Evolutionary conservation across 2,888 invertebrate genomes (phyloP), one percentile per base, ranked within the genome.

Genomic region (Anodontia alba): DNA sequence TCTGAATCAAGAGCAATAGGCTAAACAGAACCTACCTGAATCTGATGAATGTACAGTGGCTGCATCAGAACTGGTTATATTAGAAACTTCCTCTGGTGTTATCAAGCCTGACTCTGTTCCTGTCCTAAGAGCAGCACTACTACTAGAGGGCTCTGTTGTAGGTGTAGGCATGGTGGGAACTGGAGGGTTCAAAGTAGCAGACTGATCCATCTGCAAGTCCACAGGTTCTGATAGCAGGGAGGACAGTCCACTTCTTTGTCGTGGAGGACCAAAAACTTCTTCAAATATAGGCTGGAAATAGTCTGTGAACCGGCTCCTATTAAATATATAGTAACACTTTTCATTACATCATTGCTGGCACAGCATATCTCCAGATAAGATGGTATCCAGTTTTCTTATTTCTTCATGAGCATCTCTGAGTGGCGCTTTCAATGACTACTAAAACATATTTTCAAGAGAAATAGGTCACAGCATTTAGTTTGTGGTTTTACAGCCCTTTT

Each of bases 11-110:
- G n/a, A n/a, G n/a, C n/a, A n/a, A n/a, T n/a, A n/a, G n/a, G n/a
- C n/a, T n/a, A n/a, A n/a, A n/a, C n/a, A n/a, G n/a, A n/a, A n/a
- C n/a, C n/a, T n/a, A 90, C 90, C 90, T 74, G 91, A 89, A 5
- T 87, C 85, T 51, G 90, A 88, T 0, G 91, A 91, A 68, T 90
- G 90, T 15, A 91, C 86, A 57, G 90, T 91, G 67, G 90, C 90
- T 43, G 90, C 90, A 87, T 90, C 89, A 26, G 91, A 90, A 75
- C 90, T 91, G 31, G 90, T 91, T 54, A 91, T 88, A 70, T 90
- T 90, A 0, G 92, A 91, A 0, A 89, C 81, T 54, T 89, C 90
- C 70, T 91, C 90, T 38, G 92, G 91, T 31, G 90, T 90, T 46
- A 91, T 88, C 72, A 78, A 79, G 20, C 83, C 84, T 66, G 81